A percentile compares a stretch with the other conserved stretches of the same genome.
Evolutionary conservation across 2,888 invertebrate genomes (phyloP).

Genomic region (Papilio demoleus): DNA sequence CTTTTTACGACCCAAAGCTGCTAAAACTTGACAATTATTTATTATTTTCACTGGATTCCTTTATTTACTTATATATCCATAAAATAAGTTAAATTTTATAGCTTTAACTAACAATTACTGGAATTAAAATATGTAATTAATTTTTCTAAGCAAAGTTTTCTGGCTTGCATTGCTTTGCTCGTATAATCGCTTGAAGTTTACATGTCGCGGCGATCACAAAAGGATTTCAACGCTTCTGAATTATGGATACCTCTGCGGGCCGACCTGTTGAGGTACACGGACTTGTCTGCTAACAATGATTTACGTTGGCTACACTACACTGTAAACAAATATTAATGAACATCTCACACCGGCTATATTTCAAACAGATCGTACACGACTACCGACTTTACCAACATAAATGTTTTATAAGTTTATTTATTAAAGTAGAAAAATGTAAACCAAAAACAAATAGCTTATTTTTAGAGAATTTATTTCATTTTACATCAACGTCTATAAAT

Average conservation of each 20-base stretch:
- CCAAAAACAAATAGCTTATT: background rate
- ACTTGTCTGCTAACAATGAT: constrained; percentile 54
- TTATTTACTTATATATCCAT: no score
- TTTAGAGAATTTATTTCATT: background rate
- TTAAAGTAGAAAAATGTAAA: background rate
- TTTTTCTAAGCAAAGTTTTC: no score
- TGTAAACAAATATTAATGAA: constrained; percentile 52
- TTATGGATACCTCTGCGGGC: constrained; percentile 56
- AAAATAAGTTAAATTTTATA: no score
- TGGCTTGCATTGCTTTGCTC: no score
- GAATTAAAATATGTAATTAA: no score
- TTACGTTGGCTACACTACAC: constrained; percentile 54
- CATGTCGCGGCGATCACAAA: constrained; percentile 19
- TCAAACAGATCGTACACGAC: constrained; percentile 42
- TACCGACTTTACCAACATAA: constrained; percentile 26
- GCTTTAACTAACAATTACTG: background rate
- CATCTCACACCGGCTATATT: constrained; percentile 47
- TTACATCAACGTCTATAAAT: background rate
- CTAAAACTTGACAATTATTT: no score
- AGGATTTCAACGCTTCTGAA: constrained; percentile 58
- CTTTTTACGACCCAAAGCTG: no score
- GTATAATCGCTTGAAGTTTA: constrained; percentile 19
- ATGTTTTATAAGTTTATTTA: constrained; percentile 15
- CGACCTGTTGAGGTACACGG: constrained; percentile 51
- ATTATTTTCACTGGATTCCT: no score